Conservation (phyloP, 2,888 invertebrate species). For the Acronicta leporina region DNA sequence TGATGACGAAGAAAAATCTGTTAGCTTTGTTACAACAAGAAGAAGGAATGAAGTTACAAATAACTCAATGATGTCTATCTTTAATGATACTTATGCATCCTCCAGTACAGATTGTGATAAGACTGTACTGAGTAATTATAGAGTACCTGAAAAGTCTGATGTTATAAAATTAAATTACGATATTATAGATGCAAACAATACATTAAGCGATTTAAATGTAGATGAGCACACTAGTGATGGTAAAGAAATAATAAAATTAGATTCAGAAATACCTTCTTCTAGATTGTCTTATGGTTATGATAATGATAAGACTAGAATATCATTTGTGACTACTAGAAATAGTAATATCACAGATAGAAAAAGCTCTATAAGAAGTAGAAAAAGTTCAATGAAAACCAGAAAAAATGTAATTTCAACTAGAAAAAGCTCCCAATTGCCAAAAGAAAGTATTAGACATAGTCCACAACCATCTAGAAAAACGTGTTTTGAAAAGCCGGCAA, state of each 20-base stretch:
- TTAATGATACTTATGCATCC: conserved; percentile 68
- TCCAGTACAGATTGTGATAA: conserved; percentile 70
- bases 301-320: conserved; percentile 31
- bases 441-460: conserved; percentile 41
- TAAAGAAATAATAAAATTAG: conserved; percentile 21
- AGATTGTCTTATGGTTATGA: conserved; percentile 1
- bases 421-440: conserved; percentile 48
- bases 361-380: conserved; percentile 54
- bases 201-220: conserved; percentile 19
- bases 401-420: conserved; percentile 7
- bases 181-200: conserved; percentile 19
- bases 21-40: conserved; percentile 83
- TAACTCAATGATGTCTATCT: conserved; percentile 68
- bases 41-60: conserved; percentile 71
- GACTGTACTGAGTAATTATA: conserved; percentile 66
- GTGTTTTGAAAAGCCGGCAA: conserved; percentile 65
- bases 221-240: conserved; percentile 13
- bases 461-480: conserved; percentile 41
- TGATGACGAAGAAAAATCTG: conserved; percentile 62
- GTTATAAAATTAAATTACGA: conserved; percentile 5
- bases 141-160: conserved; percentile 10
- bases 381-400: conserved; percentile 29
- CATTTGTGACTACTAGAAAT: conserved; percentile 54
- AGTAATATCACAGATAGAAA: conserved; percentile 52
- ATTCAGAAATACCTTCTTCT: conserved; percentile 9